Evolutionary conservation across 2,888 invertebrate species (phyloP), one percentile per base, ranked within the genome.

Genomic region (Torymus aiolomorphi): DNA sequence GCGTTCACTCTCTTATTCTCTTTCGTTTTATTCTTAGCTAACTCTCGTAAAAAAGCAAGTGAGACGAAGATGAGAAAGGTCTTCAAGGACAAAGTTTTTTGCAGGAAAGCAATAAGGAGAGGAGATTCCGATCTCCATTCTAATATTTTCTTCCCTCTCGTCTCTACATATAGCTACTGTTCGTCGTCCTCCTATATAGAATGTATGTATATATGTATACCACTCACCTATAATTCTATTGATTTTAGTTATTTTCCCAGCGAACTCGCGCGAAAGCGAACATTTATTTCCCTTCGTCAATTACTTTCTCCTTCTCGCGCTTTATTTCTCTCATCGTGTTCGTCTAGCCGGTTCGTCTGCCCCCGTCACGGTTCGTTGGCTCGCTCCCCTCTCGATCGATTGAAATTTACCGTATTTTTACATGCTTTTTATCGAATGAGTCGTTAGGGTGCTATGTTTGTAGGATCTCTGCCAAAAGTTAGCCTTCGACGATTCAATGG

Each of bases 31-130:
- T 71, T 73, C 54, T 54, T 42, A 13, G 61, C 24, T 20, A 57
- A 73, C 11, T 57, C 49, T 59, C 67, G 42, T 20, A 62, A 59
- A 70, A 61, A 63, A 49, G 18, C 31, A 14, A 20, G n/a, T 20
- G 10, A 52, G 5, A 18, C 12, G 54, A 69, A n/a, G 57, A 52
- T 8, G 24, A 63, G 24, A 20, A 59, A 62, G 51, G 20, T 51
- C 62, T 63, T 78, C 62, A 74, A 78, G 57, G 73, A 31, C 52
- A 59, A 78, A 69, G 13, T 78, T 78, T 74, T 63, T 74, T 69
- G 59, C 71, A 65, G 57, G 71, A 77, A 72, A 72, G 72, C 54
- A 72, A 78, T 78, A 69, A 76, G 57, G 57, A 63, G 57, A 63
- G 49, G 14, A 63, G 24, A 76, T 76, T 70, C 18, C 49, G 56